These are phyloP conservation scores for Polyommatus iphigenia DNA, from an alignment of 2,888 invertebrate species.

Conservation along the genomic window DNA sequence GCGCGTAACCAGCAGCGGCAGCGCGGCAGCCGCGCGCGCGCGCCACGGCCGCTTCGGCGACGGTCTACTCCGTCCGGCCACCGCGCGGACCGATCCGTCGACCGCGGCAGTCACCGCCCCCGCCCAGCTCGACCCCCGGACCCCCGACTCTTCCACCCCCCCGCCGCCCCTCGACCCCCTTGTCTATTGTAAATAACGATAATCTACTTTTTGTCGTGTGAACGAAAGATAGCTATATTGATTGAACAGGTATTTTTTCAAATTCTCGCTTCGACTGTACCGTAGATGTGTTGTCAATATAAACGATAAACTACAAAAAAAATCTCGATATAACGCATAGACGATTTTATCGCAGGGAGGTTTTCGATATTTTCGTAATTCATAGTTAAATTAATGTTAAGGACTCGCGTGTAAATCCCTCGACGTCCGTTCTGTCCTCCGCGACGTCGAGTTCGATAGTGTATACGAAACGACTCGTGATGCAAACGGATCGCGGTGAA, in stretches of 20 bases:
- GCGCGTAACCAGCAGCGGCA: slow-evolving; percentile 56
- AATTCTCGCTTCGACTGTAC: slow-evolving; percentile 80
- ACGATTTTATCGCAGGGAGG: slow-evolving; percentile 76
- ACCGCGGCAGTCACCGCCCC: slow-evolving; percentile 59
- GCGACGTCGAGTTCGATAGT: slow-evolving; percentile 45
- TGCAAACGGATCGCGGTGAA: slow-evolving; percentile 31
- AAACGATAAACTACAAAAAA: slow-evolving; percentile 74
- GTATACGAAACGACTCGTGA: slow-evolving; percentile 32
- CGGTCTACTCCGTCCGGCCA: slow-evolving; percentile 55
- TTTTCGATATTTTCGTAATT: slow-evolving; percentile 75
- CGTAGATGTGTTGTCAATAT: slow-evolving; percentile 80
- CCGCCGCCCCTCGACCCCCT: slow-evolving; percentile 47
- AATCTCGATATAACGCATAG: slow-evolving; percentile 76
- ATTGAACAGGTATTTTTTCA: slow-evolving; percentile 80
- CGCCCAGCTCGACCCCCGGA: slow-evolving; percentile 37
- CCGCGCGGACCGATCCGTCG: slow-evolving; percentile 61
- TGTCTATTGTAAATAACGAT: slow-evolving; percentile 78
- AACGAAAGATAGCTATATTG: slow-evolving; percentile 76
- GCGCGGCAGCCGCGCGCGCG: slow-evolving; percentile 44
- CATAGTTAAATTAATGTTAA: slow-evolving; percentile 74
- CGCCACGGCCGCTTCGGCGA: slow-evolving; percentile 55
- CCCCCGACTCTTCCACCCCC: slow-evolving; percentile 46
- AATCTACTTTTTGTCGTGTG: slow-evolving; percentile 78
- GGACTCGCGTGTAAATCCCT: slow-evolving; percentile 49
- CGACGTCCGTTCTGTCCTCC: slow-evolving; percentile 54